phyloP scores from a whole-genome alignment of 2,113 vertebrate genomes.

The Colaptes auratus region DNA sequence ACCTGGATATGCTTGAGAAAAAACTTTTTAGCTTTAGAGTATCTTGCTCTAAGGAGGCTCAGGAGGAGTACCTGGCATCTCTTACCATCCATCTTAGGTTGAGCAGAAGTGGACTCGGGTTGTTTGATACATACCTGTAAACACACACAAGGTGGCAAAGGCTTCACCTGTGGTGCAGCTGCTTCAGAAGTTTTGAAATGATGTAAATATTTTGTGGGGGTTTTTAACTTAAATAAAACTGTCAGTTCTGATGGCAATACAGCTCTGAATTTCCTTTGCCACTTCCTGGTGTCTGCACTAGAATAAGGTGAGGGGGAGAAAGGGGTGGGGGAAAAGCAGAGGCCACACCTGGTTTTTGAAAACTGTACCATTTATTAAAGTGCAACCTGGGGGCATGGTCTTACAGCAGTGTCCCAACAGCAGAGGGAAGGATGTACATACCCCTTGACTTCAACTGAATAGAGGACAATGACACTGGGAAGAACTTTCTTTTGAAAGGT shows the following conservation, averaged over 20 bases:
- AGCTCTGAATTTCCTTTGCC: background rate
- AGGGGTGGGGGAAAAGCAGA: background rate
- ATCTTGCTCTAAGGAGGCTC: background rate
- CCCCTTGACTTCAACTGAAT: background rate
- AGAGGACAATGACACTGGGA: background rate
- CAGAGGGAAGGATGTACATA: background rate
- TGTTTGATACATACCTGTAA: background rate
- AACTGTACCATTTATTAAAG: conserved; percentile 71
- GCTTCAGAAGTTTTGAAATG: background rate
- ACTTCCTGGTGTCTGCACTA: background rate
- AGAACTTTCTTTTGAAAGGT: background rate
- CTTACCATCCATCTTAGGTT: background rate
- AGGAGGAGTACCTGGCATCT: background rate
- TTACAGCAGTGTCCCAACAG: conserved; percentile 24
- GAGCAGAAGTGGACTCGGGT: conserved; percentile 11
- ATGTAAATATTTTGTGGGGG: conserved; percentile 15
- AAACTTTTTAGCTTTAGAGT: background rate
- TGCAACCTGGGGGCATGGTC: conserved; percentile 44
- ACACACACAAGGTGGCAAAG: background rate
- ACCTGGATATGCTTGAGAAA: conserved; percentile 12
- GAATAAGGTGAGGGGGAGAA: fast-evolving
- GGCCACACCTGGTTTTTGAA: background rate
- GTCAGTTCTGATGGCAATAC: background rate
- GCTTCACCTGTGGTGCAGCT: background rate
- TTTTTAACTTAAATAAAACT: conserved; percentile 55